These are phyloP conservation scores for Cotesia congregata DNA, from an alignment of 2,888 invertebrate genomes.

Conservation along the genomic window DNA sequence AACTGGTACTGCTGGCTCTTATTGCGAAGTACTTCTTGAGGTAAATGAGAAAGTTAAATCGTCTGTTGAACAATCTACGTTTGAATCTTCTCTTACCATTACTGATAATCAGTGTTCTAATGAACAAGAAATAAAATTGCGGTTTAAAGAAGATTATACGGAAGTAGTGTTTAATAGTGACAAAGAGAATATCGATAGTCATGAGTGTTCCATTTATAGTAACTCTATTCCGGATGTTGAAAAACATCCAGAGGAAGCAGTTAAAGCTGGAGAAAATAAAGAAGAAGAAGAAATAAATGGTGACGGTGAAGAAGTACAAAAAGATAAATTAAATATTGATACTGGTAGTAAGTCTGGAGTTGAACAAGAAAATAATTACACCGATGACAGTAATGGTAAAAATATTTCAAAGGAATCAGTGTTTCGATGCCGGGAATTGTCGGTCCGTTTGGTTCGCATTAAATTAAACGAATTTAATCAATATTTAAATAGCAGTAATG, in stretches of 20 bases:
- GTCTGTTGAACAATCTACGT: not conserved
- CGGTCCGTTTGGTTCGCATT: constrained; percentile 2
- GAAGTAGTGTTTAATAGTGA: not conserved
- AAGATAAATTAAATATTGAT: not conserved
- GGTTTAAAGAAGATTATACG: not conserved
- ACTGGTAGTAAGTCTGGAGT: not conserved
- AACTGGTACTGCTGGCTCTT: not conserved
- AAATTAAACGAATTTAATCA: constrained; percentile 11
- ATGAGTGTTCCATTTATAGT: not conserved
- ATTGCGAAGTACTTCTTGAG: constrained; percentile 1
- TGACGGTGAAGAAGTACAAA: not conserved
- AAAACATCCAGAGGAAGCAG: too few species aligned
- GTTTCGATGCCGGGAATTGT: constrained; percentile 8
- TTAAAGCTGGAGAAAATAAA: not conserved
- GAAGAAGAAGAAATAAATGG: not conserved
- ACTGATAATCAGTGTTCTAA: not conserved
- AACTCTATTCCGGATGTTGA: not conserved
- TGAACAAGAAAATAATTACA: not conserved
- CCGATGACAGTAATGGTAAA: not conserved
- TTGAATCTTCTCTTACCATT: not conserved
- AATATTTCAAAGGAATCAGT: not conserved
- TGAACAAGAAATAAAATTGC: not conserved
- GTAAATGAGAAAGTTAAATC: constrained; percentile 6
- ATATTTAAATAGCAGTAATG: not conserved
- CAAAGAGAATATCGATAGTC: not conserved